Conservation (phyloP, 2,888 invertebrate genomes). For the Caradrina clavipalpis region DNA sequence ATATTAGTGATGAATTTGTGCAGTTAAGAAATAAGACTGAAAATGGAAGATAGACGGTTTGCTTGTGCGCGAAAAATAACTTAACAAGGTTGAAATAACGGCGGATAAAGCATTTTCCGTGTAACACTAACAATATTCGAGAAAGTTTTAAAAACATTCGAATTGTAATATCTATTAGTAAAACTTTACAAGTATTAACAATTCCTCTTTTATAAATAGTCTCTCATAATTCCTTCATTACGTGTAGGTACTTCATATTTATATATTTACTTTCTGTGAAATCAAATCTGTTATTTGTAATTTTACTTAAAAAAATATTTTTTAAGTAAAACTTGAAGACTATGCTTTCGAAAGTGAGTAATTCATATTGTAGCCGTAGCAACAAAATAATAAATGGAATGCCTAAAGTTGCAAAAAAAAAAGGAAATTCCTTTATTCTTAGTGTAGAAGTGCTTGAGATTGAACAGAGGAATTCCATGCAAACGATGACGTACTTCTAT, state of each 20-base stretch:
- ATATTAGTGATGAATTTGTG: slow-evolving; percentile 17
- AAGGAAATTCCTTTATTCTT: not conserved
- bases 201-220: slow-evolving; percentile 49
- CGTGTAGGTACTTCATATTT: slow-evolving; percentile 8
- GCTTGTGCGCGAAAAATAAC: slow-evolving; percentile 19
- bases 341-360: not conserved
- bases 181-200: slow-evolving; percentile 57
- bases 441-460: not conserved
- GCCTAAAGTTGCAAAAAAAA: slow-evolving; percentile 22
- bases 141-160: slow-evolving; percentile 53
- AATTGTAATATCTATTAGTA: slow-evolving; percentile 46
- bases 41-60: slow-evolving; percentile 12
- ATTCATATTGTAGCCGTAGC: slow-evolving; percentile 1
- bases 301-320: not conserved
- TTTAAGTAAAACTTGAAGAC: not conserved
- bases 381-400: slow-evolving; percentile 34
- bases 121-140: slow-evolving; percentile 53
- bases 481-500: slow-evolving; percentile 47
- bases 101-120: slow-evolving; percentile 28
- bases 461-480: slow-evolving; percentile 18
- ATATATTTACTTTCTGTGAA: slow-evolving; percentile 6
- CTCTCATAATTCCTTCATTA: slow-evolving; percentile 33
- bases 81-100: slow-evolving; percentile 15
- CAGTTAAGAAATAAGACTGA: slow-evolving; percentile 19
- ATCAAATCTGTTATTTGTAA: not conserved